A percentile compares a stretch with the other conserved stretches of the same genome.
These are phyloP conservation scores for Acromyrmex echinatior DNA, from an alignment of 1,140 invertebrate genomes.

Conservation along the genomic window DNA sequence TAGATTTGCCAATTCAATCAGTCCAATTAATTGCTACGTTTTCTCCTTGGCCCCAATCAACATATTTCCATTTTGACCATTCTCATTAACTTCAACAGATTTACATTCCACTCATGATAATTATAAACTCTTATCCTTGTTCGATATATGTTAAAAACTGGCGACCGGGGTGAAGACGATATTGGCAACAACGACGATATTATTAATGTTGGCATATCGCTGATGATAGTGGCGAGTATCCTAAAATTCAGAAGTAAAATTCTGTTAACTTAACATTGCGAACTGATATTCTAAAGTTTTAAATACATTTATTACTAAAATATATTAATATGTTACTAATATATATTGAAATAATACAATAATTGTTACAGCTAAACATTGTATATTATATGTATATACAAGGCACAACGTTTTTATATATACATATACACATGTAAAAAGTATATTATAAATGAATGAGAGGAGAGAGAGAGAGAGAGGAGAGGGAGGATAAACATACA, in stretches of 20 bases:
- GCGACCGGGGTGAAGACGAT: conserved; percentile 60
- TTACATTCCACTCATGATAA: conserved; percentile 47
- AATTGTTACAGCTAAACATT: neutral
- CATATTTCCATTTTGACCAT: conserved; percentile 69
- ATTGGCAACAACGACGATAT: conserved; percentile 70
- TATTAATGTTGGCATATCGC: conserved; percentile 72
- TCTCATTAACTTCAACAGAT: conserved; percentile 66
- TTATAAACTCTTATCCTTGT: conserved; percentile 66
- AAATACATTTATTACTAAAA: neutral
- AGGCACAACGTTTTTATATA: conserved; percentile 15
- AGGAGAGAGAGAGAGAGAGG: no score
- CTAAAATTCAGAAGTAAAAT: conserved; percentile 49
- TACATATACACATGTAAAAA: neutral
- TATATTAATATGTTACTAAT: neutral
- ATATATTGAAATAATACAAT: neutral
- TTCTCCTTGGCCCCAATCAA: conserved; percentile 81
- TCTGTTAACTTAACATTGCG: neutral
- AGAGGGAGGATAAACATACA: neutral
- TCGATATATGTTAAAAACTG: conserved; percentile 57
- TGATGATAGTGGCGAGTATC: conserved; percentile 74
- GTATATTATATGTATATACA: neutral
- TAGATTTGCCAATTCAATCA: conserved; percentile 51
- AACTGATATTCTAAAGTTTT: neutral
- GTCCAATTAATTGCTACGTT: conserved; percentile 56
- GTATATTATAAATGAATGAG: neutral